Percentiles rank a stretch among this genome's conserved stretches.
phyloP scores from a whole-genome alignment of 2,797 vertebrate genomes.

The Crenichthys baileyi region DNA sequence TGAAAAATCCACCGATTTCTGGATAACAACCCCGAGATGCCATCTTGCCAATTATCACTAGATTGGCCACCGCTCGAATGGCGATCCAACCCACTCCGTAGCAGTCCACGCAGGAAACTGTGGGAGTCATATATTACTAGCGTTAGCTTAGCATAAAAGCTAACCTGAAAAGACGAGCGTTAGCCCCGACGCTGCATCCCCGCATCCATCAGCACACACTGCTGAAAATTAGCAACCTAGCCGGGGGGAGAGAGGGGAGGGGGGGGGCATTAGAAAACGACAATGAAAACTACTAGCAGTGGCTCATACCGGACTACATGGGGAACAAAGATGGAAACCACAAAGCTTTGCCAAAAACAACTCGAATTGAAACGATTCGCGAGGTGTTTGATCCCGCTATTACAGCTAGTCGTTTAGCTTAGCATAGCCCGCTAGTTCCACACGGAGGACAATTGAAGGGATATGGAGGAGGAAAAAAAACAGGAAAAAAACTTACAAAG shows the following conservation, averaged over 20 bases:
- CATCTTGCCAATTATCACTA: conserved; percentile 74
- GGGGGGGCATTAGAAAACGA: conserved; percentile 8
- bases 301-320: neutral
- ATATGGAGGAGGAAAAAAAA: conserved; percentile 39
- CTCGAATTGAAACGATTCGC: neutral
- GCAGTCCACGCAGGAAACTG: conserved; percentile 44
- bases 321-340: neutral
- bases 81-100: conserved; percentile 25
- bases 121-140: conserved; percentile 49
- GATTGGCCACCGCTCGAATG: conserved; percentile 48
- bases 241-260: conserved; percentile 5
- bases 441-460: conserved; percentile 75
- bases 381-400: conserved; percentile 31
- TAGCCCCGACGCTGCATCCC: conserved; percentile 68
- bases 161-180: conserved; percentile 50
- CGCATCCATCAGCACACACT: conserved; percentile 58
- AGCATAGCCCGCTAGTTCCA: conserved; percentile 70
- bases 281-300: conserved; percentile 13
- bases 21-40: conserved; percentile 74
- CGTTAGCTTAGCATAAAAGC: conserved; percentile 64
- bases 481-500: conserved; percentile 37
- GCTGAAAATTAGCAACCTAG: conserved; percentile 69
- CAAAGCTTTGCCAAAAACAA: neutral
- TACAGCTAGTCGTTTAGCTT: conserved; percentile 63
- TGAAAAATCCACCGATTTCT: conserved; percentile 78